phyloP scores from a whole-genome alignment of 2,797 vertebrate genomes.

The Cyprinella venusta region DNA sequence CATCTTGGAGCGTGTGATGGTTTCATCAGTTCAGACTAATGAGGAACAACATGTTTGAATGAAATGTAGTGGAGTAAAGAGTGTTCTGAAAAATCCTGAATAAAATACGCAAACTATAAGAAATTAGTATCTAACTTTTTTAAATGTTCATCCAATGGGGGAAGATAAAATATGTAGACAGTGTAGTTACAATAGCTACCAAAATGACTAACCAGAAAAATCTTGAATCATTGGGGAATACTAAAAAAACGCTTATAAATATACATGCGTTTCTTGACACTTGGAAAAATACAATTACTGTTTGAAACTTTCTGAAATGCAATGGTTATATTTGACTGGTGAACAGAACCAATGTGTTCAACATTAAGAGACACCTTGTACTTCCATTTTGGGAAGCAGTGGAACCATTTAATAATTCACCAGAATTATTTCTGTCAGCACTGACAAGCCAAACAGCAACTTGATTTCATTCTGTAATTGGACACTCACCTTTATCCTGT shows the following conservation, averaged over 20 bases:
- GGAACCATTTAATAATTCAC: slow-evolving; percentile 80
- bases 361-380: slow-evolving; percentile 28
- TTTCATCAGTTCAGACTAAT: neutral
- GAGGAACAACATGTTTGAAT: neutral
- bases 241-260: too few species aligned
- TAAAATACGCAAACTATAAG: too few species aligned
- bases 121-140: too few species aligned
- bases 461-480: slow-evolving; percentile 84
- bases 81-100: too few species aligned
- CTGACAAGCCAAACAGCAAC: slow-evolving; percentile 77
- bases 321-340: slow-evolving; percentile 52
- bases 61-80: neutral
- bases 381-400: slow-evolving; percentile 50
- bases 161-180: neutral
- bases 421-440: slow-evolving; percentile 82
- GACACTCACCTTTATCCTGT: slow-evolving; percentile 76
- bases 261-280: too few species aligned
- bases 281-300: too few species aligned
- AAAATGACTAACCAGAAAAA: too few species aligned
- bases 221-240: too few species aligned
- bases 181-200: neutral
- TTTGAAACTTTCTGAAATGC: neutral
- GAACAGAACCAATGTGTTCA: slow-evolving; percentile 40
- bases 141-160: too few species aligned
- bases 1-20: neutral